Evolutionary conservation across 2,888 invertebrate species (phyloP), one percentile per base, ranked within the genome.

Genomic region (Eurytoma californica): DNA sequence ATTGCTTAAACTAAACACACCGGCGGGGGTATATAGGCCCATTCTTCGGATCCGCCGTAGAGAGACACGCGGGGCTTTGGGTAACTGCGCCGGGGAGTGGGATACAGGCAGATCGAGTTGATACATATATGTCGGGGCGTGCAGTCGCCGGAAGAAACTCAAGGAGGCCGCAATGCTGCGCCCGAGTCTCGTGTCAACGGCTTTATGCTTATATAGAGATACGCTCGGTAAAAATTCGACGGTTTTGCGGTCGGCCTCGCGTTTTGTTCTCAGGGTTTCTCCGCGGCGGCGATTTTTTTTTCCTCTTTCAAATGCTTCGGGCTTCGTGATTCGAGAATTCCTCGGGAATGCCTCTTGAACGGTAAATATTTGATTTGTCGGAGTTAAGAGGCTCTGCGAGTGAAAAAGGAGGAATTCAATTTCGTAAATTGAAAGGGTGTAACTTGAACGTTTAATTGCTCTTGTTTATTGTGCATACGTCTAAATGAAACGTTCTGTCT

Each of bases 81-180:
- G n/a, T 63, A 63, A 82, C 72, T 51, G 72, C 30, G 12, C 13
- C 53, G 63, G 20, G 20, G 28, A 49, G 49, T 53, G 63, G 24
- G 65, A 24, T 24, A 2, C 24, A 9, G 49, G 69, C 13, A 70
- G 53, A 77, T 76, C 72, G 67, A 24, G 5, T 66, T 61, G 70
- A 69, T 68, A 68, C 60, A 55, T 74, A 47, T 47, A 58, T 63
- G 60, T 72, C 67, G 68, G 49, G 14, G 7, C n/a, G 63, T 28
- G 74, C 13, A 28, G 55, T 57, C 14, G 16, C 28, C 12, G 61
- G 57, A 66, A 39, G 61, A 60, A 67, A 60, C 69, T 70, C 70
- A 74, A 79, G 79, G 58, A 72, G 68, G 53, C 67, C 20, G 78
- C 61, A 68, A 78, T 61, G 72, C 55, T 73, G 61, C 63, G 60